A percentile compares a stretch with the other conserved stretches of the same genome.
Conservation (phyloP, 2,113 vertebrate species). For the Phrynosoma blainvillii region DNA sequence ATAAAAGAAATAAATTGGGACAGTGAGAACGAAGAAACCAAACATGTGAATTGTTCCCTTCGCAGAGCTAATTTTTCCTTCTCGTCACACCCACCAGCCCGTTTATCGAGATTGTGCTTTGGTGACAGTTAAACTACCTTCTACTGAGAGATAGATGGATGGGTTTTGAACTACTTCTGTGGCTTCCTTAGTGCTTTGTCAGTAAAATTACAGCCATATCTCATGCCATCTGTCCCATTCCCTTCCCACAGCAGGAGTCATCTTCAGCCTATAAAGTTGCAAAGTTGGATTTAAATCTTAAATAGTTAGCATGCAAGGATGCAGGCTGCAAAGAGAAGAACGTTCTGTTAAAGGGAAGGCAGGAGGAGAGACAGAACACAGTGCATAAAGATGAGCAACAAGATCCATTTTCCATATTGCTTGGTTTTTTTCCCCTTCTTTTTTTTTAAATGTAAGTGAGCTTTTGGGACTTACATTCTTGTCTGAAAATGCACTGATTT, state of each 20-base stretch:
- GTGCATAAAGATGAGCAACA: slow-evolving; percentile 2
- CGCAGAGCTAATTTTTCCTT: slow-evolving; percentile 33
- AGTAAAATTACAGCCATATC: slow-evolving; percentile 72
- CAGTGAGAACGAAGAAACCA: slow-evolving; percentile 29
- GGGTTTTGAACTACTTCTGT: slow-evolving; percentile 54
- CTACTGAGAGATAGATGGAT: slow-evolving; percentile 63
- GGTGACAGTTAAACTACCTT: slow-evolving; percentile 41
- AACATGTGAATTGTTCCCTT: neutral
- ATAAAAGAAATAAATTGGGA: slow-evolving; percentile 31
- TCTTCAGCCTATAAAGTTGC: slow-evolving; percentile 47
- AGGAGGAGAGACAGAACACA: neutral
- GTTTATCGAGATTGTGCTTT: slow-evolving; percentile 39
- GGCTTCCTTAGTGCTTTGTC: slow-evolving; percentile 66
- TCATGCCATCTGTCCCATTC: slow-evolving; percentile 71
- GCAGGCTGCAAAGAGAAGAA: neutral
- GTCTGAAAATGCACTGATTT: neutral
- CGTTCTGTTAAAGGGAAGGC: neutral
- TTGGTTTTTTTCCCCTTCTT: neutral
- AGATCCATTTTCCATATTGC: slow-evolving; percentile 6
- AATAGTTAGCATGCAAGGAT: slow-evolving; percentile 23
- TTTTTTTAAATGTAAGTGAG: neutral
- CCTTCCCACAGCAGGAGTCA: slow-evolving; percentile 53
- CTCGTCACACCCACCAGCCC: slow-evolving; percentile 18
- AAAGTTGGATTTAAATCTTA: slow-evolving; percentile 60
- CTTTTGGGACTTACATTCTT: neutral